Evolutionary conservation across 2,888 invertebrate species (phyloP).

Genomic region (Zaprionus obscuricornis): DNA sequence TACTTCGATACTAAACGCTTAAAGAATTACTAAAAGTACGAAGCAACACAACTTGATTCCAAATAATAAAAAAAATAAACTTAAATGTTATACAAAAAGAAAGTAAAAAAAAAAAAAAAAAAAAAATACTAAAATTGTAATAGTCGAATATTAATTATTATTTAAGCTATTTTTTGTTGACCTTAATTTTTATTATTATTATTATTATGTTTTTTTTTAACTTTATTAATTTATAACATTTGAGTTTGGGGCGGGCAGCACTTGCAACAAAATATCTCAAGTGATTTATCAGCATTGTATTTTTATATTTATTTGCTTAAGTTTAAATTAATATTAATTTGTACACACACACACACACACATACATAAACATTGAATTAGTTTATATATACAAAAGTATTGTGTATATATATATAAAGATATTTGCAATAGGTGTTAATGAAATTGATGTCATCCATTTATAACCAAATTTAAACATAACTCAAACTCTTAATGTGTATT

Average conservation of each 20-base stretch:
- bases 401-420: slow-evolving; percentile 8
- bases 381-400: slow-evolving; percentile 11
- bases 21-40: slow-evolving; percentile 27
- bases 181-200: slow-evolving; percentile 49
- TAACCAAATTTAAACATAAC: slow-evolving; percentile 30
- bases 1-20: neutral
- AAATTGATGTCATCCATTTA: slow-evolving; percentile 41
- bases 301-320: slow-evolving; percentile 64
- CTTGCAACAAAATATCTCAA: slow-evolving; percentile 13
- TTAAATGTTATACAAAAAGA: neutral
- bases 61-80: slow-evolving; percentile 35
- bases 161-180: slow-evolving; percentile 55
- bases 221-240: slow-evolving; percentile 19
- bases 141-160: slow-evolving; percentile 53
- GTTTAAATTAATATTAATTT: slow-evolving; percentile 40
- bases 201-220: slow-evolving; percentile 20
- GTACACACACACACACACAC: slow-evolving; percentile 7
- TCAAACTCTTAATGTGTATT: slow-evolving; percentile 17
- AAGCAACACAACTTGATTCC: slow-evolving; percentile 51
- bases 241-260: slow-evolving; percentile 23
- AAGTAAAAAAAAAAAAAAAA: slow-evolving; percentile 3
- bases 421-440: slow-evolving; percentile 24
- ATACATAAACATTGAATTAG: neutral
- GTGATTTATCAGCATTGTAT: slow-evolving; percentile 49
- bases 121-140: slow-evolving; percentile 41